phyloP scores from a whole-genome alignment of 2,113 vertebrate species.

The Carettochelys insculpta region DNA sequence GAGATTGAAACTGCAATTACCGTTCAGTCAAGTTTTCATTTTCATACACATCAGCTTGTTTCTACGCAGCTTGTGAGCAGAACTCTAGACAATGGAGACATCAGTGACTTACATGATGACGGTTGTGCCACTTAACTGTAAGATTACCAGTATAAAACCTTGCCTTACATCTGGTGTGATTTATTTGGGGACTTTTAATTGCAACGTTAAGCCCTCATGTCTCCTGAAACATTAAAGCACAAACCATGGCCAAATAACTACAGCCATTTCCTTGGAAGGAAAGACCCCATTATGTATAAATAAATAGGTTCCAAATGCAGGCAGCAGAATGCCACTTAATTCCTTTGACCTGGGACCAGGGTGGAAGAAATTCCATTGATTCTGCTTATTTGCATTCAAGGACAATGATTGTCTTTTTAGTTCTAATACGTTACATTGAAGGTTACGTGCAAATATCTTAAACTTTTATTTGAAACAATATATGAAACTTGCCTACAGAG shows the following conservation, averaged over 20 bases:
- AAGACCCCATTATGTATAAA: not conserved
- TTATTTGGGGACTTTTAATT: not conserved
- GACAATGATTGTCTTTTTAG: not conserved
- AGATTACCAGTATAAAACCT: not conserved
- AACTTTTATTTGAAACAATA: not conserved
- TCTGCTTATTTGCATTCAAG: not conserved
- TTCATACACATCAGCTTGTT: too few relatives aligned
- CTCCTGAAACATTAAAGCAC: not conserved
- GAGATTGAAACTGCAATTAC: not conserved
- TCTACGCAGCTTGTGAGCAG: not conserved
- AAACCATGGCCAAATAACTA: not conserved
- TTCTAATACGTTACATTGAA: not conserved
- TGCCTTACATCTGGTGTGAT: not conserved
- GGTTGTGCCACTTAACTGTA: not conserved
- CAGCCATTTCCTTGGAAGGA: slow-evolving; percentile 2
- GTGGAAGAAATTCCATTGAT: not conserved
- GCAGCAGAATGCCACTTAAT: not conserved
- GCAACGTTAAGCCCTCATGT: not conserved
- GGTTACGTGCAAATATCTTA: not conserved
- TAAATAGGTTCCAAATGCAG: not conserved
- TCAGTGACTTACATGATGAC: too few relatives aligned
- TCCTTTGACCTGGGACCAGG: not conserved
- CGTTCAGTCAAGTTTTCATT: not conserved
- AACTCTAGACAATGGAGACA: not conserved
- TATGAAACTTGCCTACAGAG: not conserved